Evolutionary conservation across 2,888 invertebrate genomes (phyloP).

Genomic region (Trachelus tabidus): DNA sequence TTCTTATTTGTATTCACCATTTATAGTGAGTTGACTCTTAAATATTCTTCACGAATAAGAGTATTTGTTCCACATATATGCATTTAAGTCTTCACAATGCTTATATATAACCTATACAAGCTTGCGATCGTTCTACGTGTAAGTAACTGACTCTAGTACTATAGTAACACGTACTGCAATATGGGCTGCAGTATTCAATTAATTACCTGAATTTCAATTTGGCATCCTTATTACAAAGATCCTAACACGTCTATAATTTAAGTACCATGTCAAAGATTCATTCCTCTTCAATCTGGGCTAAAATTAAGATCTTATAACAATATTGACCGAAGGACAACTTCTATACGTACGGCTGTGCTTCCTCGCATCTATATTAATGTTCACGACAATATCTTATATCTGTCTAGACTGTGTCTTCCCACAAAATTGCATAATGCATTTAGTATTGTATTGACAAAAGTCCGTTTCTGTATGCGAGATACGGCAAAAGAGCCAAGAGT

Average conservation of each 20-base stretch:
- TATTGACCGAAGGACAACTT: background rate
- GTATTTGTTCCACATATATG: no score
- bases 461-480: slow-evolving; percentile 1
- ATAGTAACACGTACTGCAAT: no score
- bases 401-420: slow-evolving; percentile 19
- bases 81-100: no score
- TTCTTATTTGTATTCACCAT: no score
- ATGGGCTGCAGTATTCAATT: no score
- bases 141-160: no score
- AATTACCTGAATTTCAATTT: background rate
- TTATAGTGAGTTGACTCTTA: no score
- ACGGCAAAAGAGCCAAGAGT: background rate
- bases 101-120: no score
- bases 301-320: background rate
- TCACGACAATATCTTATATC: background rate
- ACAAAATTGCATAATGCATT: slow-evolving; percentile 40
- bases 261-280: background rate
- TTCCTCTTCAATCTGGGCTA: background rate
- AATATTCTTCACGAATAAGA: no score
- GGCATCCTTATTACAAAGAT: background rate
- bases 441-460: slow-evolving; percentile 9
- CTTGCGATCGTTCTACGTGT: no score
- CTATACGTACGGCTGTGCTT: background rate
- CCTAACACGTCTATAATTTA: background rate
- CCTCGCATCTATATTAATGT: background rate